Percentiles rank a stretch among this genome's conserved stretches.
These are phyloP conservation scores for Morus bassanus DNA, from an alignment of 2,797 vertebrate species.

Conservation along the genomic window DNA sequence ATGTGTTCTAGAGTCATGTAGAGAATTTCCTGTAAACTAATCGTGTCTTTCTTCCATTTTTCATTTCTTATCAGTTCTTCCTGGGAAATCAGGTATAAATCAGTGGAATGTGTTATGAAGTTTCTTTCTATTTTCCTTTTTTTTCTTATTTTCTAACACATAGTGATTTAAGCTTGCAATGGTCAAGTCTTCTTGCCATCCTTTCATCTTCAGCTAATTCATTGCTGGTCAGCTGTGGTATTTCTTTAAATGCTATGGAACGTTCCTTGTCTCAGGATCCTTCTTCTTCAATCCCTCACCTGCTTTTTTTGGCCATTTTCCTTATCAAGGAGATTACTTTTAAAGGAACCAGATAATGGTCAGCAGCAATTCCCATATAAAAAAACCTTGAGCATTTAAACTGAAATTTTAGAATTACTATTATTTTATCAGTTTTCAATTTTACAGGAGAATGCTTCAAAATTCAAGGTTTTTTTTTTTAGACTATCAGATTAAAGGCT, in stretches of 20 bases:
- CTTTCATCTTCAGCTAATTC: slow-evolving; percentile 70
- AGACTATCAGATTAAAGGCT: not conserved
- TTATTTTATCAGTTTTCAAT: not conserved
- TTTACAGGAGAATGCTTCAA: not conserved
- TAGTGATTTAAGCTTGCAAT: slow-evolving; percentile 77
- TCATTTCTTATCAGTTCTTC: slow-evolving; percentile 95
- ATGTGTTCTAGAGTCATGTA: slow-evolving; percentile 67
- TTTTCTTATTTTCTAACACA: slow-evolving; percentile 30
- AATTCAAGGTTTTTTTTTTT: not conserved
- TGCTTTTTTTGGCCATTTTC: slow-evolving; percentile 58
- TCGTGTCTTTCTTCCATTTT: slow-evolving; percentile 85
- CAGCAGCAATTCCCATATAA: not conserved
- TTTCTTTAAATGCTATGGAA: slow-evolving; percentile 66
- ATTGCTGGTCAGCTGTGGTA: slow-evolving; percentile 73
- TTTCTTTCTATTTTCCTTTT: slow-evolving; percentile 48
- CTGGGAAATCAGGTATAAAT: slow-evolving; percentile 99
- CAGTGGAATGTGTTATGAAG: slow-evolving; percentile 76
- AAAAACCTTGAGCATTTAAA: not conserved
- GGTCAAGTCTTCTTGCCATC: slow-evolving; percentile 56
- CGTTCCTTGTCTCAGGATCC: slow-evolving; percentile 48
- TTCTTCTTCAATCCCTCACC: not conserved
- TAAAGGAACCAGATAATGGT: slow-evolving; percentile 77
- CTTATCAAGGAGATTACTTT: slow-evolving; percentile 75
- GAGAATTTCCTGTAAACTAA: slow-evolving; percentile 81
- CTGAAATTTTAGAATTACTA: not conserved